Base-by-base conservation (phyloP, 2,113 vertebrate species). In the Platysteira castanea region DNA sequence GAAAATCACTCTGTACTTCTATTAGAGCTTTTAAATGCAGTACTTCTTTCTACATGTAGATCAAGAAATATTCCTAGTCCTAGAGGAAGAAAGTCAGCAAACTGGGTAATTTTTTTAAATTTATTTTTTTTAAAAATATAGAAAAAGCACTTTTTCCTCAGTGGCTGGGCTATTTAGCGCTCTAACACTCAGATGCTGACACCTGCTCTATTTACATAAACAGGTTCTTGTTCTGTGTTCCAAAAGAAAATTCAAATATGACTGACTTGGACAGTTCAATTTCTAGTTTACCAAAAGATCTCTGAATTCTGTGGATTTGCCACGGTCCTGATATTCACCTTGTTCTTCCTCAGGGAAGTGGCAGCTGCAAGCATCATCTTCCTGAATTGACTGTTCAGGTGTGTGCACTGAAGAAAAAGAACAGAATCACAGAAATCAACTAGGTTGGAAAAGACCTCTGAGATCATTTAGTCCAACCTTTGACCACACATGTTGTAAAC, bases 331-430 rank as follows among this genome's bases (percentile, higher is more conserved):
- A 98, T 97, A 10, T 68, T 95, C 98, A 90, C 98, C 98, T 97
- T 99, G 98, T 65, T 99, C 99, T 75, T 99, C 99, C 80, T 99
- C 98, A 1, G 99, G 99, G 68, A 98, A 99, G 10, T 95, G 98
- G 87, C 98, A 99, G 64, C 98, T 99, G 61, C 98, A 99, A 31
- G 92, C 96, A 27, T 99, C 99, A 11, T 99, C 97, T 47, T 98
- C 98, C 27, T 98, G 97, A 41, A 93, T 31, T 2, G 92, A 94
- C 9, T 92, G 97, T 3, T 95, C 84, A 12, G 91, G 85, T 17
- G 67, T 93, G 74, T 97, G 94, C 11, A 93, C 97, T 98, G 35
- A 47, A 84, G 7, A 56, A 85, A 53, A 49, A 65, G 6, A 89
- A 16, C 42, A 77, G 46, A 53, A 46, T 42, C 10, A 54, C 22